Evolutionary conservation across 2,888 invertebrate species (phyloP), one percentile per base, ranked within the genome.

Genomic region (Endotricha flammealis): DNA sequence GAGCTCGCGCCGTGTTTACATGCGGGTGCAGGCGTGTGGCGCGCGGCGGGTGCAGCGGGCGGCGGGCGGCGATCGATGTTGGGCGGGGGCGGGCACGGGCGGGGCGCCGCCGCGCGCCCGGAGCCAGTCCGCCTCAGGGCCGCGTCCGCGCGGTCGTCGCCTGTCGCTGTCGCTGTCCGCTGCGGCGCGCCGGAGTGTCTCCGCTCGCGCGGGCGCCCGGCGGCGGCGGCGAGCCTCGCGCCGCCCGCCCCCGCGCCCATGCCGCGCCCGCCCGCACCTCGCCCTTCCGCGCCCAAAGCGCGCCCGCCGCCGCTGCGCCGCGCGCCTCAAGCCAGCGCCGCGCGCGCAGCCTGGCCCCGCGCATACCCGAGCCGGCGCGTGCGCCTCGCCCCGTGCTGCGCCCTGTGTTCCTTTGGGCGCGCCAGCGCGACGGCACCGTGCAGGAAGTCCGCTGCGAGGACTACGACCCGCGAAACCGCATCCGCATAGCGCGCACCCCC

Each of bases 361-460:
- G 47, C 44, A 51, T 50, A 53, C 48, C 55, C 57, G 44, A 57
- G 52, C 48, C 54, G 44, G 42, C 58, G 64, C 49, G 60, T 48
- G 65, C 48, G 58, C 64, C 57, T 72, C 56, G 76, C 89, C 92
- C 55, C 90, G 91, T 41, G n/a, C 91, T 94, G 53, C 93, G 93
- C 65, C 95, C 95, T 50, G 92, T 95, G 50, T 95, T 95, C 77
- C 89, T 95, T 53, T 95, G 95, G 94, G 93, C 93, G 45, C 92
- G 92, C 66, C 93, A 93, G 73, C 90, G 90, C 56, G 92, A 94
- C 77, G 92, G 93, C 46, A 90, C 90, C 68, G 94, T 95, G 74
- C 91, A 93, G 66, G 93, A 93, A 77, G 94, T 95, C 57, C 91
- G 91, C 75, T 94, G 94, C 83, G 95, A 95, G 78, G 95, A 95